These are phyloP conservation scores for Astropecten irregularis DNA, from an alignment of 53 echinoderm and acorn worm species.

Conservation along the genomic window DNA sequence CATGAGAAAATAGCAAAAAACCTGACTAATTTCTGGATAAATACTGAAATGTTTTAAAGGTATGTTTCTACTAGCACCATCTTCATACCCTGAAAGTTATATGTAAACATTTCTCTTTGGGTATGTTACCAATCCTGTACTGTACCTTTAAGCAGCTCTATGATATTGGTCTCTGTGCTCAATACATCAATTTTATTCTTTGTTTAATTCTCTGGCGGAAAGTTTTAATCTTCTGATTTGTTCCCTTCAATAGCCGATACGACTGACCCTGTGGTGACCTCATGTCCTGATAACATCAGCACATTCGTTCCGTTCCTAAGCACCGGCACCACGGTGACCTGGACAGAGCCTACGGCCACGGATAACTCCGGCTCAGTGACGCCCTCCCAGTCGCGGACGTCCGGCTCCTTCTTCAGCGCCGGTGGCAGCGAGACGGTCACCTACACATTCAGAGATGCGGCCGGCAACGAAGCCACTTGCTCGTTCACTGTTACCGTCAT, in stretches of 20 bases:
- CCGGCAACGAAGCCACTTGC: constrained; percentile 48
- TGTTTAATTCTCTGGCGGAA: too few species aligned
- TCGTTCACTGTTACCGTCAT: constrained; percentile 47
- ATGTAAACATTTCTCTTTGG: too few species aligned
- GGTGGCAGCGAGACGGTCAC: background rate
- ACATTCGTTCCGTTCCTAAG: constrained; percentile 45
- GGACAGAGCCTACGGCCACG: constrained; percentile 46
- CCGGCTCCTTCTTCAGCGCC: constrained; percentile 29
- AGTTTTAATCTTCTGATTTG: too few species aligned
- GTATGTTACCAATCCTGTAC: too few species aligned
- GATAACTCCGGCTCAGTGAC: constrained; percentile 59
- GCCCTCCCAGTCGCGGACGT: constrained; percentile 7
- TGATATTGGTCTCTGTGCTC: too few species aligned
- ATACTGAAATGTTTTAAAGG: too few species aligned
- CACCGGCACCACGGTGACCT: constrained; percentile 26
- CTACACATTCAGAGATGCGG: constrained; percentile 47
- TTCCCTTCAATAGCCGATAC: constrained; percentile 38
- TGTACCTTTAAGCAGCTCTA: too few species aligned
- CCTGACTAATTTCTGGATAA: too few species aligned
- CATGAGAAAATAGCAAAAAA: too few species aligned
- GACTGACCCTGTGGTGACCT: constrained; percentile 15
- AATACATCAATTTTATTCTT: too few species aligned
- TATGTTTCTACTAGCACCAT: too few species aligned
- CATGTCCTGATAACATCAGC: constrained; percentile 35
- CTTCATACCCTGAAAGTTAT: too few species aligned